Evolutionary conservation across 1,140 invertebrate species (phyloP), one percentile per base, ranked within the genome.

Genomic region (Drosophila auraria): DNA sequence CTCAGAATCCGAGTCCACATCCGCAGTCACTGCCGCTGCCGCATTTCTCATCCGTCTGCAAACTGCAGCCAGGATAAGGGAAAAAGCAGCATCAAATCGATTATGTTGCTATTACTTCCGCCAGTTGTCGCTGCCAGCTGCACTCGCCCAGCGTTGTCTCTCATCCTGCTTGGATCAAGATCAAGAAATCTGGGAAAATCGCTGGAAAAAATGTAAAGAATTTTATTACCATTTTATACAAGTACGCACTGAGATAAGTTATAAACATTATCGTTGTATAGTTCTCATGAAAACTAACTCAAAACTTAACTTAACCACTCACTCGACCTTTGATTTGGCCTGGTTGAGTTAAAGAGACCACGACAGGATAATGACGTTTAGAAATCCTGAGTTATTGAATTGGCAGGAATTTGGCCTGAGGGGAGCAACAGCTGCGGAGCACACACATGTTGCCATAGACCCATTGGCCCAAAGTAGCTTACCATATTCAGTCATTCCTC

Each of bases 21-120:
- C 66, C 74, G 27, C 20, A 20, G 20, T 20, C 20, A 20, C 80
- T 54, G 62, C 60, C 59, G 33, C 63, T 40, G 51, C 8, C 53
- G 53, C 62, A 70, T 64, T 58, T 47, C 75, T 45, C 71, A 83
- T 80, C 77, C 81, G 68, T 64, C 84, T 42, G 83, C 81, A 84
- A 84, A 87, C 83, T 86, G 83, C 83, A 87, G 65, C 61, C 47
- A 17, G 40, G 53, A 17, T 50, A 42, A 73, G 45, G 68, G 40
- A 68, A 40, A 36, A 73, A 40, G 81, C 75, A 73, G 74, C 77
- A 81, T 69, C 81, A 81, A 89, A 90, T 87, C 84, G 84, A 87
- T 89, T 87, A 87, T 87, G 84, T 89, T 90, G 84, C 84, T 87
- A 87, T 87, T 87, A 87, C 84, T 87, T 87, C 86, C 84, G 84